These are phyloP conservation scores for Bolinopsis microptera DNA, from an alignment of 37 sponge, comb jelly and placozoan species.

Conservation along the genomic window DNA sequence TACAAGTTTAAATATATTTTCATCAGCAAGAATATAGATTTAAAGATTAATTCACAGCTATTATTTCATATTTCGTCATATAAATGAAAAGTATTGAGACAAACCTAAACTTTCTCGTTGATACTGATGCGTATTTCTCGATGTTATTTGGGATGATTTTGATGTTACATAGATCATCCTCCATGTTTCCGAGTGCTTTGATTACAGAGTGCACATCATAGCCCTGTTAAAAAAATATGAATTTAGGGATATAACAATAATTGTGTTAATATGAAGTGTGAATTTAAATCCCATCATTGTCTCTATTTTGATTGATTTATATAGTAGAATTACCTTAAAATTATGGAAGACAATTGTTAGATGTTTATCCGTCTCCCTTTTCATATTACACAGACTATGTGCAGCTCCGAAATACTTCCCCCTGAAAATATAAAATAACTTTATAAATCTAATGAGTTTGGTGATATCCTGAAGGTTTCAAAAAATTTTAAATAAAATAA, in stretches of 20 bases:
- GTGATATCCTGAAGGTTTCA: too few relatives aligned
- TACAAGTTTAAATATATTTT: too few relatives aligned
- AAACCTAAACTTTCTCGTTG: constrained; percentile 16
- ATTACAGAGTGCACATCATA: constrained; percentile 37
- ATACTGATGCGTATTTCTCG: constrained; percentile 18
- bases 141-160: constrained; percentile 9
- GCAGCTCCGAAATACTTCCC: constrained; percentile 49
- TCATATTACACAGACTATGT: not conserved
- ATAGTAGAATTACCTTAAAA: too few relatives aligned
- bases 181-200: constrained; percentile 10
- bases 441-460: too few relatives aligned
- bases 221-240: not conserved
- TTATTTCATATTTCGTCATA: too few relatives aligned
- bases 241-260: too few relatives aligned
- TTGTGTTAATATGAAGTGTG: too few relatives aligned
- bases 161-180: constrained; percentile 40
- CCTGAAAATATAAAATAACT: too few relatives aligned
- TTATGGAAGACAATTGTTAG: constrained; percentile 48
- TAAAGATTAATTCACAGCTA: too few relatives aligned
- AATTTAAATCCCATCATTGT: not conserved
- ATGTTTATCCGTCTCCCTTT: not conserved
- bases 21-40: too few relatives aligned
- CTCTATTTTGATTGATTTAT: not conserved
- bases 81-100: too few relatives aligned
- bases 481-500: too few relatives aligned